Conservation (phyloP, 2,797 vertebrate genomes). For the Falco rusticolus region DNA sequence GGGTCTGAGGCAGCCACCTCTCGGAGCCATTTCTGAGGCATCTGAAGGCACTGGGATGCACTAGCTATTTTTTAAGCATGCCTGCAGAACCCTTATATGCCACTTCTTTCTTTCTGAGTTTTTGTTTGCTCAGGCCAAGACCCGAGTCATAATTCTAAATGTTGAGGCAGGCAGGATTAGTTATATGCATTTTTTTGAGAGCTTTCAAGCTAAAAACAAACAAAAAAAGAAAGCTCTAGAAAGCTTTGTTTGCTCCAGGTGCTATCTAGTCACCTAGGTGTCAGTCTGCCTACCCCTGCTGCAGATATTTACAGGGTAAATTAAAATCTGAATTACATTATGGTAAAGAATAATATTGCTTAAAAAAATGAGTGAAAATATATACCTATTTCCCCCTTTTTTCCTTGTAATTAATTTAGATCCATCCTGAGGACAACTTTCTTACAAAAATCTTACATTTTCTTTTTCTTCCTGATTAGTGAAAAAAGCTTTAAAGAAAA, state of each 20-base stretch:
- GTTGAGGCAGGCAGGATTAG: not conserved
- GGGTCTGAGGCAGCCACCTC: not conserved
- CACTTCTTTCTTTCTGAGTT: not conserved
- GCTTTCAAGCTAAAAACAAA: not conserved
- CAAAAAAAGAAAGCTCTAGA: not conserved
- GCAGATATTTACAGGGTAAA: not conserved
- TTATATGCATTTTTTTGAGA: not conserved
- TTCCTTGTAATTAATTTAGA: not conserved
- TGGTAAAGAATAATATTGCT: not conserved
- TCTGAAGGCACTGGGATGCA: fast-evolving
- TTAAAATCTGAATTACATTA: not conserved
- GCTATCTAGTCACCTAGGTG: not conserved
- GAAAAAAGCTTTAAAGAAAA: not conserved
- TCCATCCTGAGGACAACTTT: not conserved
- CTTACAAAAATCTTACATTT: not conserved
- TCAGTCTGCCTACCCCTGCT: not conserved
- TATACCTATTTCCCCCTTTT: fast-evolving
- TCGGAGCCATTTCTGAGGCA: not conserved
- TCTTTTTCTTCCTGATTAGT: not conserved
- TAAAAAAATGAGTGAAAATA: not conserved
- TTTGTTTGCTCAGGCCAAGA: not conserved
- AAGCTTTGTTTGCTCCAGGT: not conserved
- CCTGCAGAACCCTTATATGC: not conserved
- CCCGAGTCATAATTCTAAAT: not conserved
- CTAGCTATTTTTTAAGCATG: not conserved